Base-by-base conservation (phyloP, 2,888 invertebrate species). In the Exocentrus adspersus region DNA sequence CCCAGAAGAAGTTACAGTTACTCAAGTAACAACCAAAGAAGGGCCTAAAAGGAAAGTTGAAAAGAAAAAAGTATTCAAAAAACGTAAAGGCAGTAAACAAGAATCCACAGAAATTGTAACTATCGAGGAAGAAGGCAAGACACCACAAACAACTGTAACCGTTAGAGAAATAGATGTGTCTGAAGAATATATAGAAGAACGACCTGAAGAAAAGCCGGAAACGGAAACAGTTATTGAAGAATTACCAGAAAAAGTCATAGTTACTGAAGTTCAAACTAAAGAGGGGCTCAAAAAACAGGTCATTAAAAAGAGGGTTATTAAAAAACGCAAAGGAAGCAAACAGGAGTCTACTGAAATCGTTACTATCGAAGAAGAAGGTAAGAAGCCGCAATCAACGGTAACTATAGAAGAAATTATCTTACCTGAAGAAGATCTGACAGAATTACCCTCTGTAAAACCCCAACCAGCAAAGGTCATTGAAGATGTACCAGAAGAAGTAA, bases 291-390 rank as follows among this genome's bases (percentile, higher is more conserved):
- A 72, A 62, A 75, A 72, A 63, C 73, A 71, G 51, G 79, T 79
- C 24, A 78, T 80, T 10, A 84, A 82, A 54, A 84, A 81, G 53
- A 78, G 84, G 21, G 75, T 80, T 0, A 80, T 84, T 37, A 84
- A 79, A 60, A 85, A 84, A 70, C 81, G 80, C 0, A 82, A 71
- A 66, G 84, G 80, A 52, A 72, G 78, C 43, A 82, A 79, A 70
- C 78, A 83, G 42, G 84, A 85, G 71, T 77, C 62, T 69, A 79
- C 84, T 0, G 82, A 84, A 79, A 84, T 85, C 51, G 76, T 81
- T 52, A 84, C 84, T 16, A 77, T 84, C 37, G 80, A 81, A 72
- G 79, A 83, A 71, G 84, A 84, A 61, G 82, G 81, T 9, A 75
- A 80, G 57, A 76, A 82, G 60, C 85, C 85, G 0, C 74, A 81